These are phyloP conservation scores for Thryonomys swinderianus DNA, from an alignment of 2,113 vertebrate genomes.

Conservation along the genomic window DNA sequence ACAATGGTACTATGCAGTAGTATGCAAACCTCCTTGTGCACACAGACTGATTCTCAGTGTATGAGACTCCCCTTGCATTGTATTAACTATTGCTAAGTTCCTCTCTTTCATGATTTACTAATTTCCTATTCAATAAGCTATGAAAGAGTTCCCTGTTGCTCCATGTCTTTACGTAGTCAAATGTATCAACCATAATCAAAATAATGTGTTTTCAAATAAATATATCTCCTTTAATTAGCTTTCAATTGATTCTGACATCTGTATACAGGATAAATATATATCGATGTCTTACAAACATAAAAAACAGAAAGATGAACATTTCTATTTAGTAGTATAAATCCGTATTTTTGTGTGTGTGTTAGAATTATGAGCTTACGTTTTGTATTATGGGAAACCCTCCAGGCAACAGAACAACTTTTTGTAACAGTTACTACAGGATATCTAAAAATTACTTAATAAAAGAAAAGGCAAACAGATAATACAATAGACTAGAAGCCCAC, in stretches of 20 bases:
- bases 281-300: not conserved
- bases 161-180: not conserved
- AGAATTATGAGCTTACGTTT: not conserved
- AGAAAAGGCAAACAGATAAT: slow-evolving; percentile 2
- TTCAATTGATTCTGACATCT: not conserved
- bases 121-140: not conserved
- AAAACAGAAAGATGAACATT: not conserved
- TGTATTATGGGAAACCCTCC: not conserved
- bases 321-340: not conserved
- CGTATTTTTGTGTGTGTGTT: not conserved
- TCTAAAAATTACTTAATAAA: slow-evolving; percentile 39
- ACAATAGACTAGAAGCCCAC: not conserved
- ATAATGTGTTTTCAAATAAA: slow-evolving; percentile 1
- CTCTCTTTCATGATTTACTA: not conserved
- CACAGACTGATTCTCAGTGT: not conserved
- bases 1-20: not conserved
- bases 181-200: not conserved
- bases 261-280: not conserved
- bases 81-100: not conserved
- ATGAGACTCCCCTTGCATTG: not conserved
- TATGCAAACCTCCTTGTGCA: not conserved
- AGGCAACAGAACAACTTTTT: not conserved
- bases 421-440: not conserved
- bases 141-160: not conserved
- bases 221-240: not conserved